Base-by-base conservation (phyloP, 1,140 invertebrate species). In the Lasioglossum baleicum region DNA sequence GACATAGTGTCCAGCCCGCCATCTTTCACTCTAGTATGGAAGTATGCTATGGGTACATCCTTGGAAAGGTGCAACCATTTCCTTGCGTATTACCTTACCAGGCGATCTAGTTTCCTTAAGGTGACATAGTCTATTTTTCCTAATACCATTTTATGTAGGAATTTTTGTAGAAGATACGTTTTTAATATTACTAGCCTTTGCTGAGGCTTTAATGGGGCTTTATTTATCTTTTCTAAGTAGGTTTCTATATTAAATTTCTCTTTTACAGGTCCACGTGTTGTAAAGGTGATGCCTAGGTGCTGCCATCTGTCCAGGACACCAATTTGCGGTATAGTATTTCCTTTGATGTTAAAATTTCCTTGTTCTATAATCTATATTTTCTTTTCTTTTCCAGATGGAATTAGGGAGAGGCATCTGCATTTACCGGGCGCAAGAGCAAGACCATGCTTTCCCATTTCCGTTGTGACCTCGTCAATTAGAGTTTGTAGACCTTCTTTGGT, bases 401-500 rank as follows among this genome's bases (percentile, higher is more conserved):
- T 10, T 51, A 51, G 7, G 13, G 48, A 51, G 2, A 6, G 13
- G 48, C 10, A 11, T 11, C 8, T 10, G 7, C 48, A 51, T 15
- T 51, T 51, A 2, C 13, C 48, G 8, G 48, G 48, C 13, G 8
- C 10, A 4, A 51, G 48, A 0, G 8, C 48, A 2, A 51, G 48
- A 1, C 53, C 31, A 10, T n/a, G 42, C 17, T 71, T n/a, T 8
- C 35, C 3, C 61, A 80, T 70, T 1, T 83, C n/a, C 0, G 82
- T 3, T 2, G 20, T 15, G 4, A 82, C 56, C 15, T 22, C 48
- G 4, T 75, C 0, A 3, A 87, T 17, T 1, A 69, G 17, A 0
- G 42, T 17, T 10, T 82, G 85, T 13, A 85, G 51, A 0, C 87
- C 90, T 4, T 63, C 68, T 64, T 70, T 76, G 4, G 88, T 89